Conservation (phyloP, 1,140 invertebrate species). For the Aradophagus sp. region DNA sequence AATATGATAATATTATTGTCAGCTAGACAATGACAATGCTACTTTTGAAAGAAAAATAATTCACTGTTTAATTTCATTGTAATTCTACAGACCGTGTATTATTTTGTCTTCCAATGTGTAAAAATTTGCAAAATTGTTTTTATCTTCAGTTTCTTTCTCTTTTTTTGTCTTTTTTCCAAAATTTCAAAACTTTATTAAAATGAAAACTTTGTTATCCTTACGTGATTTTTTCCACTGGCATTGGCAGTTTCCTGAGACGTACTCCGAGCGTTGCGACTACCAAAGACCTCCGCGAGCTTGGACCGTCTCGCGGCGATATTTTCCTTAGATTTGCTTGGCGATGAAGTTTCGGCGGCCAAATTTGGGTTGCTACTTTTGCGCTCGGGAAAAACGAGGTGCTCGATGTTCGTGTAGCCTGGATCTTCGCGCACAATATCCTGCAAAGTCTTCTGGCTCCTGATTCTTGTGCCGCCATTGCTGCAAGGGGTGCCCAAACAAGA, state of each 20-base stretch:
- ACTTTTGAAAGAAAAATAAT: no score
- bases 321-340: conserved; percentile 61
- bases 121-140: no score
- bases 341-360: conserved; percentile 62
- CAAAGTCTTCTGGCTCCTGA: conserved; percentile 63
- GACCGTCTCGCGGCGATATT: conserved; percentile 64
- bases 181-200: no score
- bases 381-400: conserved; percentile 77
- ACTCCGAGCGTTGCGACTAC: conserved; percentile 63
- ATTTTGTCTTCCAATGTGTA: no score
- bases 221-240: conserved; percentile 65
- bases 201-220: conserved; percentile 44
- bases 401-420: conserved; percentile 78
- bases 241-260: conserved; percentile 64
- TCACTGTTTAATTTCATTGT: no score
- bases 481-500: conserved; percentile 19
- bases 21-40: no score
- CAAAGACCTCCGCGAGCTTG: conserved; percentile 76
- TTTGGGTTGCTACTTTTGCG: conserved; percentile 73
- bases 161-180: no score
- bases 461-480: conserved; percentile 63
- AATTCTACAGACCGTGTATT: no score
- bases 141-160: no score
- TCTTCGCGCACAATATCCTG: conserved; percentile 72
- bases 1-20: no score